Conservation (phyloP, 2,888 invertebrate species). For the Ophioninae sp. region DNA sequence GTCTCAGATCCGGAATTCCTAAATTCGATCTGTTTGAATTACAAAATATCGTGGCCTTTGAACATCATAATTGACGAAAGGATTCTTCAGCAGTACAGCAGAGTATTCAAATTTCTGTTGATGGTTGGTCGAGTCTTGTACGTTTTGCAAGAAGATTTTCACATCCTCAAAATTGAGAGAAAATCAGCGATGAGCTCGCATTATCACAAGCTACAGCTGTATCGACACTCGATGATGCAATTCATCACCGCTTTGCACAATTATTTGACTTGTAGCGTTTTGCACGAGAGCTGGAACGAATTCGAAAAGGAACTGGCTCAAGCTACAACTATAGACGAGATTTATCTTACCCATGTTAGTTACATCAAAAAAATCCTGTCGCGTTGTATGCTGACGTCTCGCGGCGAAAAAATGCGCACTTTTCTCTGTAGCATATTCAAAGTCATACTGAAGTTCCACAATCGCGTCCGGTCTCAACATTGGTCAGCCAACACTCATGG, state of each 20-base stretch:
- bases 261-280: constrained; percentile 89
- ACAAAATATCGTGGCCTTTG: constrained; percentile 89
- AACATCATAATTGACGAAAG: constrained; percentile 89
- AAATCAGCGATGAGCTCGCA: constrained; percentile 84
- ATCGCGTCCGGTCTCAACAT: constrained; percentile 83
- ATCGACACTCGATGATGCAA: constrained; percentile 89
- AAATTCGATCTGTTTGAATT: constrained; percentile 86
- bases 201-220: constrained; percentile 87
- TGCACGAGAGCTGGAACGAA: constrained; percentile 88
- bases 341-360: constrained; percentile 87
- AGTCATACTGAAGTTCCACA: constrained; percentile 87
- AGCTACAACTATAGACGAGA: constrained; percentile 86
- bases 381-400: constrained; percentile 87
- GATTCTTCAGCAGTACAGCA: constrained; percentile 86
- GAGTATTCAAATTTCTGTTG: constrained; percentile 89
- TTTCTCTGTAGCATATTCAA: constrained; percentile 88
- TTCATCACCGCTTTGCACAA: constrained; percentile 89
- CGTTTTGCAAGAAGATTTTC: constrained; percentile 88
- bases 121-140: constrained; percentile 90
- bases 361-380: constrained; percentile 90
- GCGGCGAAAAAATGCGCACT: constrained; percentile 86
- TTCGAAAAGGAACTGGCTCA: constrained; percentile 87
- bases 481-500: constrained; percentile 83
- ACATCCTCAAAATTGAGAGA: constrained; percentile 84
- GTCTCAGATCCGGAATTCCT: constrained; percentile 84